A percentile compares a stretch with the other conserved stretches of the same genome.
Conservation (phyloP, 1,140 invertebrate species). For the Orius insidiosus region DNA sequence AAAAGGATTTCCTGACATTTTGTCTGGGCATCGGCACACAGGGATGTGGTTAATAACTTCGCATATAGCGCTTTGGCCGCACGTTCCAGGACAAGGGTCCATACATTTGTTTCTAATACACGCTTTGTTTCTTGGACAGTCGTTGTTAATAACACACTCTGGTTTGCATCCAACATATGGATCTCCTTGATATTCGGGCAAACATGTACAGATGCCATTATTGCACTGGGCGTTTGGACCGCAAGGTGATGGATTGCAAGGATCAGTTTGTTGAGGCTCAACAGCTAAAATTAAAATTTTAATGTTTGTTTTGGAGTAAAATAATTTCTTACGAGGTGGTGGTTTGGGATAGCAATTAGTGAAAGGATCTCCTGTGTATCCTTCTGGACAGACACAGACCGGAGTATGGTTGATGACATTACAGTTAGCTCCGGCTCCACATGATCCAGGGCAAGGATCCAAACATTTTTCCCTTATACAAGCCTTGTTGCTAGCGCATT, state of each 20-base stretch:
- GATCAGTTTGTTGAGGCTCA: conserved; percentile 22
- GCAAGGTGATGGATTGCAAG: conserved; percentile 43
- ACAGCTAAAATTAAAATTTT: too few relatives aligned
- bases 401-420: conserved; percentile 42
- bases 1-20: conserved; percentile 49
- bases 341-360: conserved; percentile 38
- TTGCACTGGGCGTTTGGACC: conserved; percentile 49
- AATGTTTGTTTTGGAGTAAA: too few relatives aligned
- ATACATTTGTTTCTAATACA: conserved; percentile 50
- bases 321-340: conserved; percentile 21
- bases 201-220: conserved; percentile 39
- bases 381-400: conserved; percentile 42
- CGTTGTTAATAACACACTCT: conserved; percentile 45
- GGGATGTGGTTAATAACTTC: conserved; percentile 49
- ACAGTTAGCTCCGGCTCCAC: conserved; percentile 44
- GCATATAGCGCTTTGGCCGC: conserved; percentile 50
- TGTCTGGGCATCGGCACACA: conserved; percentile 46
- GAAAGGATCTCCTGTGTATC: conserved; percentile 54
- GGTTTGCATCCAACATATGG: conserved; percentile 49
- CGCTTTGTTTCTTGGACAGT: conserved; percentile 44
- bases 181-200: conserved; percentile 46
- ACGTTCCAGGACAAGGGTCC: conserved; percentile 57
- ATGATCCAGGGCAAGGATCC: conserved; percentile 56
- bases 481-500: conserved; percentile 39
- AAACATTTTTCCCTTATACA: conserved; percentile 47